phyloP scores from a whole-genome alignment of 2,797 vertebrate genomes.

The Poeciliopsis infans region DNA sequence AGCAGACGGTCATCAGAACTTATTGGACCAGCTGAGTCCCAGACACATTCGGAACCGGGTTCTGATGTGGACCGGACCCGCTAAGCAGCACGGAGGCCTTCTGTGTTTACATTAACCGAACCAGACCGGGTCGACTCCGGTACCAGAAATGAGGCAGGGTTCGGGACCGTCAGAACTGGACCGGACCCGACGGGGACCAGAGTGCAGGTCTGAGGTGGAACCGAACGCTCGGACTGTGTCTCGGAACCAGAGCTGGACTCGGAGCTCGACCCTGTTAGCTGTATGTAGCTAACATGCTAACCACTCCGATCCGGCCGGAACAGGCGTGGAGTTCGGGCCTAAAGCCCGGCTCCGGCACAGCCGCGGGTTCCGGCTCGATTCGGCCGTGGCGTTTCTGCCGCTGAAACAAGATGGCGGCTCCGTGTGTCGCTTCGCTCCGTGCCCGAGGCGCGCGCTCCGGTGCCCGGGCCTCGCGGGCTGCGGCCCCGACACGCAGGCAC shows the following conservation, averaged over 20 bases:
- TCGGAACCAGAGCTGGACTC: neutral
- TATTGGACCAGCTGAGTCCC: neutral
- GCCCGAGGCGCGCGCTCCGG: neutral
- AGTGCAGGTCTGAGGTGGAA: neutral
- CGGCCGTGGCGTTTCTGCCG: neutral
- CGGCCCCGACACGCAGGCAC: constrained; percentile 69
- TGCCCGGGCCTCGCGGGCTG: constrained; percentile 42
- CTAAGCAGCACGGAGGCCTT: neutral
- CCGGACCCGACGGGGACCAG: neutral
- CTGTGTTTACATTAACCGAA: neutral
- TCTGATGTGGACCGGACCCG: neutral
- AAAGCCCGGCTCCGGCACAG: neutral
- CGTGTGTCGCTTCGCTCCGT: neutral
- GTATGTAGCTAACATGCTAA: neutral
- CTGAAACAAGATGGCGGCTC: constrained; percentile 48
- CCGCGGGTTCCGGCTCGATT: neutral
- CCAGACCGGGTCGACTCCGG: neutral
- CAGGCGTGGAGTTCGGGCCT: neutral
- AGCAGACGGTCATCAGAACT: neutral
- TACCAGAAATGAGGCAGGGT: neutral
- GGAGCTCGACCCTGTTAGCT: neutral
- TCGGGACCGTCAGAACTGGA: neutral
- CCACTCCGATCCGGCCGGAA: neutral
- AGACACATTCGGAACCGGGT: neutral
- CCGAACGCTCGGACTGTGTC: neutral